Conservation (phyloP, 1,140 invertebrate species). For the Bicyclus anynana region DNA sequence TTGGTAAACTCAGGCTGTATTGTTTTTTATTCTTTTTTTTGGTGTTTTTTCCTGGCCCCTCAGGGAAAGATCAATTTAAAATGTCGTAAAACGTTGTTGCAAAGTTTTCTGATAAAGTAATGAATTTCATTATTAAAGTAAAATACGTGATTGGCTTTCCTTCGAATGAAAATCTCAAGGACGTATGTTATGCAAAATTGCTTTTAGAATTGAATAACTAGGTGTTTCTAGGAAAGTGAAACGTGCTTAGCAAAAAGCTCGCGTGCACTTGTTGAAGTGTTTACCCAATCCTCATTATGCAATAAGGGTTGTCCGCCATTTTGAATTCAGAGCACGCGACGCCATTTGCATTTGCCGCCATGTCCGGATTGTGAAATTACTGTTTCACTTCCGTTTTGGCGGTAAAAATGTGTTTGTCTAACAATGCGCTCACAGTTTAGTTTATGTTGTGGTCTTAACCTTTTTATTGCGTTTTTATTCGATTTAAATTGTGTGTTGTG, state of each 20-base stretch:
- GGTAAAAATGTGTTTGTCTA: constrained; percentile 7
- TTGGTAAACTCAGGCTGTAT: too few species aligned
- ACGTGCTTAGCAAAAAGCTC: constrained; percentile 58
- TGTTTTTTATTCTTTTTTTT: too few species aligned
- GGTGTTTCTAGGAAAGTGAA: constrained; percentile 57
- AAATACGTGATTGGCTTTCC: too few species aligned
- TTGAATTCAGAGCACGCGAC: constrained; percentile 41
- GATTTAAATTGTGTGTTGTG: not conserved
- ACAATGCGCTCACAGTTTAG: not conserved
- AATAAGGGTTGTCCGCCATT: constrained; percentile 61
- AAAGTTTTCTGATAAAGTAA: too few species aligned
- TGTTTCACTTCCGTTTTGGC: constrained; percentile 65
- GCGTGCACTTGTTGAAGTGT: constrained; percentile 31
- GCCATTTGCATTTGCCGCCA: constrained; percentile 56
- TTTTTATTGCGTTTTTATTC: not conserved
- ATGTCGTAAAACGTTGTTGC: too few species aligned
- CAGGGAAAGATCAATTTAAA: too few species aligned
- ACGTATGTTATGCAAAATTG: too few species aligned
- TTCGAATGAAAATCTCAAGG: too few species aligned
- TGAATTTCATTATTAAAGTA: too few species aligned
- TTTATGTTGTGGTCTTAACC: not conserved
- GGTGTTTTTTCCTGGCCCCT: too few species aligned
- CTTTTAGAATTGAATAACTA: not conserved
- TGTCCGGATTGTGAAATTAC: constrained; percentile 68
- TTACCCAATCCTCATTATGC: constrained; percentile 50